Evolutionary conservation across 2,113 vertebrate species (phyloP).

Genomic region (Mirza zaza): DNA sequence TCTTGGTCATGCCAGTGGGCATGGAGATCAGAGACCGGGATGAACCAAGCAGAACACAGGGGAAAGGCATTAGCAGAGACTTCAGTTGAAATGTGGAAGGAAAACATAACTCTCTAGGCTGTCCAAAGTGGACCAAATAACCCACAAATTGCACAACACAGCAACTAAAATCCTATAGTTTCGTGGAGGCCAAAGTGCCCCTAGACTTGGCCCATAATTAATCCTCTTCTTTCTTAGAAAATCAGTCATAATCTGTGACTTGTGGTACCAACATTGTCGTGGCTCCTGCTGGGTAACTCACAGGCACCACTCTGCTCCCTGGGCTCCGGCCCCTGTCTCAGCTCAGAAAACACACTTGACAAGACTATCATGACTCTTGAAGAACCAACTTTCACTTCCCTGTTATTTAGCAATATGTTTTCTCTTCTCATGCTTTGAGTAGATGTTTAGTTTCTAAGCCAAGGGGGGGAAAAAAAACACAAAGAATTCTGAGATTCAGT

Average conservation of each 20-base stretch:
- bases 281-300: not conserved
- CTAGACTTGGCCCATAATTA: not conserved
- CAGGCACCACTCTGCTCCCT: not conserved
- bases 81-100: slow-evolving; percentile 62
- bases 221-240: slow-evolving; percentile 54
- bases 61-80: not conserved
- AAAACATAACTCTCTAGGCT: slow-evolving; percentile 67
- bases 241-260: not conserved
- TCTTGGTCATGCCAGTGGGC: not conserved
- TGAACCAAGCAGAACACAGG: not conserved
- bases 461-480: not conserved
- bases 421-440: not conserved
- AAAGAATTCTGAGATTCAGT: not conserved
- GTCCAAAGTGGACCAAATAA: slow-evolving; percentile 60
- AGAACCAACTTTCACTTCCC: not conserved
- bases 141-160: slow-evolving; percentile 13
- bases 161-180: not conserved
- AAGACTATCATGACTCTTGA: not conserved
- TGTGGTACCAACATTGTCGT: not conserved
- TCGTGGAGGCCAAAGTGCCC: slow-evolving; percentile 37
- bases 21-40: not conserved
- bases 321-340: not conserved
- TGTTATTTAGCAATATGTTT: not conserved
- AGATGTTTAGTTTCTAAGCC: slow-evolving; percentile 46
- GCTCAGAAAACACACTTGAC: not conserved